These are phyloP conservation scores for Cheilosia urbana DNA, from an alignment of 2,888 invertebrate genomes.

Conservation along the genomic window DNA sequence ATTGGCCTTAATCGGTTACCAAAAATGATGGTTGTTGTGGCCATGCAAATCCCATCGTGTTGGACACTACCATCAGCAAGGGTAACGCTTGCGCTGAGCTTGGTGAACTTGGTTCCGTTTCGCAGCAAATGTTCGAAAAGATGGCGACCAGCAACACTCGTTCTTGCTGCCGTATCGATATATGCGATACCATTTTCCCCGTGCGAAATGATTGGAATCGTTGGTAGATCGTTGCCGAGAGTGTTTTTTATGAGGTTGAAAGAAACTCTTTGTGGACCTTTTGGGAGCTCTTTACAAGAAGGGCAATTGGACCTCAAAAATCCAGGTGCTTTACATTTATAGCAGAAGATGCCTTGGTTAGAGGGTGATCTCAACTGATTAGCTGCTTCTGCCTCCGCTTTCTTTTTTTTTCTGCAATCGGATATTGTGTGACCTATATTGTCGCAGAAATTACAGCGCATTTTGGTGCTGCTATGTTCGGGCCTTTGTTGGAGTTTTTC, in stretches of 20 bases:
- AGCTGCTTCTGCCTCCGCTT: not conserved
- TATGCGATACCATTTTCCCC: slow-evolving; percentile 33
- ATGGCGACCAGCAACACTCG: slow-evolving; percentile 63
- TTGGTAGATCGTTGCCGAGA: slow-evolving; percentile 3
- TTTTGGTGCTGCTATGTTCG: no score
- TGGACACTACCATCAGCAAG: slow-evolving; percentile 44
- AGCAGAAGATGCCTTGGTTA: slow-evolving; percentile 6
- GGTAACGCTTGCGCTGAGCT: slow-evolving; percentile 25
- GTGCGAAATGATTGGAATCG: slow-evolving; percentile 14
- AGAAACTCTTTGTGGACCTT: not conserved
- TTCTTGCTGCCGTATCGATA: slow-evolving; percentile 64
- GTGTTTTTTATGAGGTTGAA: slow-evolving; percentile 10
- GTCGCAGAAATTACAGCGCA: no score
- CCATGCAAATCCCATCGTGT: slow-evolving; percentile 9
- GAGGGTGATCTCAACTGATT: slow-evolving; percentile 6
- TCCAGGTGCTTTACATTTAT: slow-evolving; percentile 6
- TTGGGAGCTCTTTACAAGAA: not conserved
- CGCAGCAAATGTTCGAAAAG: slow-evolving; percentile 55
- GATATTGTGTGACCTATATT: no score
- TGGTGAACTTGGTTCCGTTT: slow-evolving; percentile 10
- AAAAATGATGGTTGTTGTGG: no score
- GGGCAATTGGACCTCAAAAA: slow-evolving; percentile 14
- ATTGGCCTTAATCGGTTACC: no score
- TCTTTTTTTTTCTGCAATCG: no score
- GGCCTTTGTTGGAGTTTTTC: no score